Evolutionary conservation across 2,113 vertebrate genomes (phyloP), one percentile per base, ranked within the genome.

Genomic region (Phaethon lepturus): DNA sequence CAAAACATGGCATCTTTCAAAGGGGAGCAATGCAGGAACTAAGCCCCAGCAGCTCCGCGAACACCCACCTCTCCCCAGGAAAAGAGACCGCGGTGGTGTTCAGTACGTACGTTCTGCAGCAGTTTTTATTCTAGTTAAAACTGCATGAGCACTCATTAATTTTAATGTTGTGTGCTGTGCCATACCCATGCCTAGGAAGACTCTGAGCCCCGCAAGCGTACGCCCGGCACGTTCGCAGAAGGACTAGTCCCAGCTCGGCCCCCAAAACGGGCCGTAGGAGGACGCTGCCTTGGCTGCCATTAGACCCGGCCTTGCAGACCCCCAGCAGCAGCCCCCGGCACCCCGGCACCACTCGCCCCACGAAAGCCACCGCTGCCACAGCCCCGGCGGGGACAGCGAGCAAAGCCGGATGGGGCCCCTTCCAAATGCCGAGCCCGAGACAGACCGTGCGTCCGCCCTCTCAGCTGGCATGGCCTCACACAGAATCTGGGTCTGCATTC

Each of bases 401-500:
- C 26, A 33, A 42, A 35, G 56, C 0, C 0, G 50, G 23, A 55
- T 0, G 2, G 8, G 6, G 13, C 2, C 38, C 29, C 29, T 45
- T 60, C 40, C 17, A 5, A 52, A 58, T 3, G 35, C 10, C 0
- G 0, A 35, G 35, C 23, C 55, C 8, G 25, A 55, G 62, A 8
- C 28, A 50, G 59, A 49, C 10, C 1, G 1, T 7, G 11, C 4
- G 3, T 6, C n/a, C 7, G 56, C 23, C 2, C 40, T 56, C 58
- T 14, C 12, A 2, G n/a, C 55, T 19, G 18, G 45, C 17, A 23
- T 14, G 29, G 35, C 3, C 15, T 64, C 63, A 59, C 38, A 20
- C 10, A 13, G 5, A 47, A 47, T 3, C 7, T 23, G 31, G 10
- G 14, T 25, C 59, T 58, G 19, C 7, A 7, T 8, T 49, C 25